These are phyloP conservation scores for Chondrosia reniformis DNA, from an alignment of 37 sponge, comb jelly and placozoan genomes.

Conservation along the genomic window DNA sequence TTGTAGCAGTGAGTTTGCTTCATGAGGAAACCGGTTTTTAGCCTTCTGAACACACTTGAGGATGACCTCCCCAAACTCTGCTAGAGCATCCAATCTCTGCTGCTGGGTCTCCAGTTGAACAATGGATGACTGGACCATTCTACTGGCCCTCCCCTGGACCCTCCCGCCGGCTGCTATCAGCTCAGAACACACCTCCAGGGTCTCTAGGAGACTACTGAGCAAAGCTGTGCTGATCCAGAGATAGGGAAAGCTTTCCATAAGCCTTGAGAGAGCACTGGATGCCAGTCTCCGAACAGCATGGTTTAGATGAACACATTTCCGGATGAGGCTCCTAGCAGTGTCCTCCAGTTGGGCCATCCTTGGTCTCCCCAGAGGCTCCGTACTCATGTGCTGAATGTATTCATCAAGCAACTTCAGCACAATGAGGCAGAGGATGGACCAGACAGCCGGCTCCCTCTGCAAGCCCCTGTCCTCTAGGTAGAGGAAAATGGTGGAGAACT, in stretches of 20 bases:
- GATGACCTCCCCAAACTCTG: not conserved
- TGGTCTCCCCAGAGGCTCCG: not conserved
- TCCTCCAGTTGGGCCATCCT: not conserved
- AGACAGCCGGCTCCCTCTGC: slow-evolving; percentile 51
- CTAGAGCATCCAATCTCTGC: not conserved
- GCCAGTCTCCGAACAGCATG: not conserved
- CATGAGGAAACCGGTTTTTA: not conserved
- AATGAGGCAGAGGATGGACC: not conserved
- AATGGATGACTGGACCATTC: not conserved
- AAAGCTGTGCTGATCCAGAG: not conserved
- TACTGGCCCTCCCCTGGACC: not conserved
- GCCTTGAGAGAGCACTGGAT: not conserved
- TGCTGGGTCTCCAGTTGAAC: not conserved
- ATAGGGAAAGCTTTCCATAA: not conserved
- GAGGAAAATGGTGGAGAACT: slow-evolving; percentile 50
- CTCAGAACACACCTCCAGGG: not conserved
- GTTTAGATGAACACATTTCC: not conserved
- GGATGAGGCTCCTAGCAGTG: not conserved
- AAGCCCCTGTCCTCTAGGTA: slow-evolving; percentile 81
- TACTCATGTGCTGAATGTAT: not conserved
- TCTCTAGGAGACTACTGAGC: not conserved
- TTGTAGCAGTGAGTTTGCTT: not conserved
- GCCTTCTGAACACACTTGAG: not conserved
- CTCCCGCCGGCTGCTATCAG: not conserved
- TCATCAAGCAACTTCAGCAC: not conserved